Evolutionary conservation across 1,140 invertebrate species (phyloP).

Genomic region (Sarcophaga peregrina): DNA sequence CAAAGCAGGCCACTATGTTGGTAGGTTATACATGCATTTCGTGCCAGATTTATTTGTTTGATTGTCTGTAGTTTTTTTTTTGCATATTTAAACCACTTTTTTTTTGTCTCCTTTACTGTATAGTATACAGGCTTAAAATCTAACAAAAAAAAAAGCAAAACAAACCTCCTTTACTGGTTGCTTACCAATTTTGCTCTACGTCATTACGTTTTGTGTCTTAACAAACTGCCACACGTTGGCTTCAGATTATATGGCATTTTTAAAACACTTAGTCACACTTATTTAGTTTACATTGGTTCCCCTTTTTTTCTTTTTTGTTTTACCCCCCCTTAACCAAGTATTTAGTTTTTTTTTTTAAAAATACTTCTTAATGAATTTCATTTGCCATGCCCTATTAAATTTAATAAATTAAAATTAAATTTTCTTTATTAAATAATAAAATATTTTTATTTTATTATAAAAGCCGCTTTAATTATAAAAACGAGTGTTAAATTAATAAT

Average conservation of each 20-base stretch:
- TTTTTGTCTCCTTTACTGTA: background rate
- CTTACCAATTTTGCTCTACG: background rate
- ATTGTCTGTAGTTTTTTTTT: constrained; percentile 6
- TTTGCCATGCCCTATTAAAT: background rate
- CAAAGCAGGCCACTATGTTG: constrained; percentile 39
- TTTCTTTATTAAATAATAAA: background rate
- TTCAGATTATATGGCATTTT: constrained; percentile 27
- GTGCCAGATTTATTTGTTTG: constrained; percentile 41
- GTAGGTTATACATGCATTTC: constrained; percentile 37
- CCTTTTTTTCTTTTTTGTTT: too few species aligned
- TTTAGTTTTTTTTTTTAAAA: background rate
- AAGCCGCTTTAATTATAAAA: too few species aligned
- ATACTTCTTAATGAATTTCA: background rate
- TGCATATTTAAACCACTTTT: constrained; percentile 2
- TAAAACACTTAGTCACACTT: constrained; percentile 32
- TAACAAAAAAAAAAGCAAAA: background rate
- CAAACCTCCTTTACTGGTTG: background rate
- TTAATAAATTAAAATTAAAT: background rate
- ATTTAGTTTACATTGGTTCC: constrained; percentile 3
- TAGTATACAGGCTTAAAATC: too few species aligned
- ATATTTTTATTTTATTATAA: too few species aligned
- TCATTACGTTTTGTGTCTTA: constrained; percentile 25
- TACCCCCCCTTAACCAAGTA: background rate
- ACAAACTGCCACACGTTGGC: background rate
- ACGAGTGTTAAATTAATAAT: too few species aligned